Percentiles rank a stretch among this genome's conserved stretches.
These are phyloP conservation scores for Calcarius ornatus DNA, from an alignment of 2,113 vertebrate genomes.

Conservation along the genomic window DNA sequence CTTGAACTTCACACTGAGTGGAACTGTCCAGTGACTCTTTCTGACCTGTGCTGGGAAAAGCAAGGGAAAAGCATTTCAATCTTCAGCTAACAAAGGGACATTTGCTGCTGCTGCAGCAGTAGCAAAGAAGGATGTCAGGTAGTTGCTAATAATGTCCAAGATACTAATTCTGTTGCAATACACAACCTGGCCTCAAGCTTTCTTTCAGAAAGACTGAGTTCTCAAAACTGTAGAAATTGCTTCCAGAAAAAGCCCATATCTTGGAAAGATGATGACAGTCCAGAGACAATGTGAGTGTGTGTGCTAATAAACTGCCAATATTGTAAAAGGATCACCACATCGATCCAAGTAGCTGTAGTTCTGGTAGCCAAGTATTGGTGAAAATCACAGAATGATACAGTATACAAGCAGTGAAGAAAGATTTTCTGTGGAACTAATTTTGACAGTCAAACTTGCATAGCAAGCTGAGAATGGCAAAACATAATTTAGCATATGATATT, in stretches of 20 bases:
- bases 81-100: background rate
- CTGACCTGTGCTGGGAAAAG: accelerated
- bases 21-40: background rate
- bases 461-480: background rate
- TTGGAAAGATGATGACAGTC: background rate
- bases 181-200: background rate
- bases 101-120: background rate
- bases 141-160: background rate
- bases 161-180: background rate
- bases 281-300: background rate
- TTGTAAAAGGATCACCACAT: background rate
- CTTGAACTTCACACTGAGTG: background rate
- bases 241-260: background rate
- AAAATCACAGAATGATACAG: background rate
- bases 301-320: background rate
- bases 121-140: background rate
- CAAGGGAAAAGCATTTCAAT: background rate
- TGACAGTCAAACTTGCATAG: background rate
- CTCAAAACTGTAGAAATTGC: background rate
- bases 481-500: background rate
- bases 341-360: background rate
- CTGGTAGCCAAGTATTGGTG: background rate
- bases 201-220: background rate
- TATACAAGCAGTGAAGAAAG: background rate
- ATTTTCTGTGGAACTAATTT: background rate